A percentile compares a stretch with the other conserved stretches of the same genome.
phyloP scores from a whole-genome alignment of 2,888 invertebrate species.

The Trissolcus brochymenae region DNA sequence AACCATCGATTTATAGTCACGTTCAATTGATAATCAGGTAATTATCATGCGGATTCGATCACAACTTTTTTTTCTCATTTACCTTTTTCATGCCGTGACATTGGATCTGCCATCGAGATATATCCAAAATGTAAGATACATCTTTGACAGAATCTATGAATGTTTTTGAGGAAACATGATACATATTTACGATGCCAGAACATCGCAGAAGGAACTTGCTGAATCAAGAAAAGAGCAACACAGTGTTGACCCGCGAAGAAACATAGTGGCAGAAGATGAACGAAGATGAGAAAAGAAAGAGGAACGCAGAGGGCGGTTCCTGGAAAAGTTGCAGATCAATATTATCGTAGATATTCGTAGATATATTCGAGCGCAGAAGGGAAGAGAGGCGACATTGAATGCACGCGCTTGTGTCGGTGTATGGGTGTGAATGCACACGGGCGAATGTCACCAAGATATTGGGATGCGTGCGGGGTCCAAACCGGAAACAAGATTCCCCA shows the following conservation, averaged over 20 bases:
- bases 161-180: not conserved
- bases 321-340: conserved; percentile 62
- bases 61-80: too few relatives aligned
- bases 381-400: conserved; percentile 58
- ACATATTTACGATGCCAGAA: not conserved
- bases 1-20: conserved; percentile 27
- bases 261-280: not conserved
- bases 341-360: conserved; percentile 62
- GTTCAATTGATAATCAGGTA: conserved; percentile 46
- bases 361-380: conserved; percentile 59
- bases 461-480: conserved; percentile 57
- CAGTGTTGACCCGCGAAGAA: not conserved
- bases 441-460: conserved; percentile 57
- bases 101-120: too few relatives aligned
- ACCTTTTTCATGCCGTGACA: too few relatives aligned
- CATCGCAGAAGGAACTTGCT: not conserved
- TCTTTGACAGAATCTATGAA: not conserved
- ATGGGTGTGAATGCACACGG: conserved; percentile 57
- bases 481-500: conserved; percentile 58
- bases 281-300: conserved; percentile 26
- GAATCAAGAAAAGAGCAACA: not conserved
- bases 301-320: conserved; percentile 56
- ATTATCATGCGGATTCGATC: conserved; percentile 19
- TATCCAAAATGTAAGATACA: not conserved
- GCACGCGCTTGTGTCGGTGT: conserved; percentile 52